Conservation (phyloP, 2,797 vertebrate genomes). For the Ataeniobius toweri region DNA sequence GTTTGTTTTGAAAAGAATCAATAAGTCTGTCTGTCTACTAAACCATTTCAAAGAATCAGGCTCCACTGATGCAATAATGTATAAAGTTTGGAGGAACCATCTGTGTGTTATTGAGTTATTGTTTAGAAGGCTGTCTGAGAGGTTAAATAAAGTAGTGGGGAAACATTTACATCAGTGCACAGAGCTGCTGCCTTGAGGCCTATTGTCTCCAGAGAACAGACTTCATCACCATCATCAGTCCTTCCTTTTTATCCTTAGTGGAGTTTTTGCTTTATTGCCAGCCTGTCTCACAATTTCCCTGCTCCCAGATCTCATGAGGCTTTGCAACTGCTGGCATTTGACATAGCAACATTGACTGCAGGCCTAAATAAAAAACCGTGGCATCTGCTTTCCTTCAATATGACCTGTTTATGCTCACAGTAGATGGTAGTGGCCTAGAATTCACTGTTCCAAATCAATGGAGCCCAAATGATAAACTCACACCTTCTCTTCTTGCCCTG, state of each 20-base stretch:
- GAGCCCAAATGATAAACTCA: conserved; percentile 39
- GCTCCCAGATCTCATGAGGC: conserved; percentile 42
- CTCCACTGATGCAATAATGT: conserved; percentile 64
- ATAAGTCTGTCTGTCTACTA: conserved; percentile 57
- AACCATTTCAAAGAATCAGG: conserved; percentile 61
- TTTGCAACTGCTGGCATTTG: conserved; percentile 21
- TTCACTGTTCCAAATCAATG: conserved; percentile 61
- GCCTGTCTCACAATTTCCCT: conserved; percentile 18
- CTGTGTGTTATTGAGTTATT: conserved; percentile 57
- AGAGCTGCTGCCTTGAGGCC: conserved; percentile 15
- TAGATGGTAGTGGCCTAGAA: conserved; percentile 42
- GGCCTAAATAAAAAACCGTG: conserved; percentile 55
- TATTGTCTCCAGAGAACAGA: conserved; percentile 45
- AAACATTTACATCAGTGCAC: conserved; percentile 33
- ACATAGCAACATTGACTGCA: conserved; percentile 46
- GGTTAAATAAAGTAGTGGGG: conserved; percentile 51
- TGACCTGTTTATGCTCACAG: conserved; percentile 53
- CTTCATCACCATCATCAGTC: conserved; percentile 32
- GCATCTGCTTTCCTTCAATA: conserved; percentile 33
- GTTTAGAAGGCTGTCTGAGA: conserved; percentile 53
- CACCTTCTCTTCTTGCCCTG: conserved; percentile 2
- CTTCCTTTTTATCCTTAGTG: conserved; percentile 2
- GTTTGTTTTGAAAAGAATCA: conserved; percentile 67
- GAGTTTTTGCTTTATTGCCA: conserved; percentile 29
- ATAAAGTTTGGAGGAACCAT: conserved; percentile 58